Conservation (phyloP, 2,113 vertebrate genomes). For the Tragelaphus scriptus region DNA sequence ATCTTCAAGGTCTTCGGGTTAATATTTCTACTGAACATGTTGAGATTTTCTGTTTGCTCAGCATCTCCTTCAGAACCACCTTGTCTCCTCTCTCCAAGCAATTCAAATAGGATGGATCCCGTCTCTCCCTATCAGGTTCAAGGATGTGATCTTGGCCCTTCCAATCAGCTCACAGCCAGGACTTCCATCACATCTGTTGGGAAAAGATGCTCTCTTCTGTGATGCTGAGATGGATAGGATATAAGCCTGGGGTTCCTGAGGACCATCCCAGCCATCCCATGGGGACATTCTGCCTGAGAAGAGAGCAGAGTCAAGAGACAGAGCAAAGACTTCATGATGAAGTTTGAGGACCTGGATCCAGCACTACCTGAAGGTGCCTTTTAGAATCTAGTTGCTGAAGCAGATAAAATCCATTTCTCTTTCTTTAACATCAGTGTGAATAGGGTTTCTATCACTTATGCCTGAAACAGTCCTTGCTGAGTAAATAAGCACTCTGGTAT, state of each 20-base stretch:
- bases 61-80: not conserved
- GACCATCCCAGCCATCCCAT: not conserved
- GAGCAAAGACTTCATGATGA: not conserved
- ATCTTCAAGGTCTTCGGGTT: not conserved
- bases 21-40: not conserved
- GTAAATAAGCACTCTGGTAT: not conserved
- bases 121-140: not conserved
- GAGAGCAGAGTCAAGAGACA: not conserved
- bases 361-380: not conserved
- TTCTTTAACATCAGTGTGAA: not conserved
- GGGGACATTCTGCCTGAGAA: not conserved
- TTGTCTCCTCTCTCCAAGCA: not conserved
- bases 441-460: not conserved
- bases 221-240: fast-evolving
- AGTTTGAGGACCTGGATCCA: not conserved
- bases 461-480: not conserved
- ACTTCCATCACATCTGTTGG: not conserved
- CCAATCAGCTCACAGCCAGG: not conserved
- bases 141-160: not conserved
- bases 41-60: not conserved
- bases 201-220: not conserved
- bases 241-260: not conserved
- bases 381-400: not conserved
- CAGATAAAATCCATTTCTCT: not conserved
- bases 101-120: not conserved